Evolutionary conservation across 2,113 vertebrate genomes (phyloP), one percentile per base, ranked within the genome.

Genomic region (Boleophthalmus pectinirostris): DNA sequence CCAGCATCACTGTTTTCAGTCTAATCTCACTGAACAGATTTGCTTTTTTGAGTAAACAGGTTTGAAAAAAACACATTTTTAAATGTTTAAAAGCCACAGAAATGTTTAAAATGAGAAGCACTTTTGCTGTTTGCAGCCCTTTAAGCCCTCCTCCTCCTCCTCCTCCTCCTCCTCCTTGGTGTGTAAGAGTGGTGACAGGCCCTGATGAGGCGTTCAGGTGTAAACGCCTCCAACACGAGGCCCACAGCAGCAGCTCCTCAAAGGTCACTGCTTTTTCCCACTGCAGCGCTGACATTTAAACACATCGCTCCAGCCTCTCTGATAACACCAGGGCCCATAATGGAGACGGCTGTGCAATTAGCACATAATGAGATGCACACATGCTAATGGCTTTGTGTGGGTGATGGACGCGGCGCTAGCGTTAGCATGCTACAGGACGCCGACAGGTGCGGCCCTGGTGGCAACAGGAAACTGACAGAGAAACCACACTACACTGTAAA

Each of bases 241-340:
- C 23, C 67, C 10, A 68, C 5, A 49, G 66, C 77, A 79, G 72
- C 77, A 73, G 69, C 92, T 91, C 91, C 94, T 92, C 93, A 97
- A 97, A 97, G 97, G 96, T 96, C 95, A 95, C 86, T 92, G 91
- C 93, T 94, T 95, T 95, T 95, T 92, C 94, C 93, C 96, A 90
- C 89, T 97, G 96, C 95, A 93, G 95, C 93, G 95, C 94, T 98
- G 96, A 97, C 96, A 97, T 98, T 98, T 97, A 96, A 95, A 95
- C 95, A 91, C 95, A 95, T 95, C 88, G 95, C 96, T 95, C 93
- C 94, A 94, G 95, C 93, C 73, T 93, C 85, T 93, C 91, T 94
- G 96, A 97, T 97, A 96, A 95, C 95, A 94, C 95, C 94, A 94
- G 89, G 83, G 74, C 87, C 96, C 95, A 96, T 95, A 97, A 95